phyloP scores from a whole-genome alignment of 2,797 vertebrate species.

The Diceros bicornis region DNA sequence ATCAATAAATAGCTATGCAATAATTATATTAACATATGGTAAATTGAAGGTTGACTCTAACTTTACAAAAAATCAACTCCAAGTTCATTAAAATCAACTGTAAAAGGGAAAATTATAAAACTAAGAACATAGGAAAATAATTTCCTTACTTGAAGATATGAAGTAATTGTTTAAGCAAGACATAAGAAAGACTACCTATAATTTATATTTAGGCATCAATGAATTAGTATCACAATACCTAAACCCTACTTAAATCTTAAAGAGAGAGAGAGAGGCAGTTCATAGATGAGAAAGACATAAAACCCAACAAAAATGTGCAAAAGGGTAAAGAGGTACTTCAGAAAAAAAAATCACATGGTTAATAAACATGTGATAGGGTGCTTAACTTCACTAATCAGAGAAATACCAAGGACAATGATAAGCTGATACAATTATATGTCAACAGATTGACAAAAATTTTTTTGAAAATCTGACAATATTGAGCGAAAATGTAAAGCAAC shows the following conservation, averaged over 20 bases:
- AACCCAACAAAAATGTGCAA: neutral
- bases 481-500: neutral
- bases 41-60: neutral
- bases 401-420: neutral
- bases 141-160: neutral
- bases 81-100: neutral
- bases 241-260: neutral
- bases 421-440: neutral
- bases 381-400: neutral
- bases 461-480: neutral
- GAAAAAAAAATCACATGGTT: neutral
- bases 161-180: neutral
- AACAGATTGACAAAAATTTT: neutral
- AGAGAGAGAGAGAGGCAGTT: neutral
- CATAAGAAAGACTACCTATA: neutral
- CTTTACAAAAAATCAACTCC: neutral
- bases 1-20: neutral
- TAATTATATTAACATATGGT: neutral
- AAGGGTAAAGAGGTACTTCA: neutral
- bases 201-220: neutral
- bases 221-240: neutral
- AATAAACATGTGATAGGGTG: neutral
- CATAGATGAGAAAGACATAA: neutral
- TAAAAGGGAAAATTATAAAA: slow-evolving; percentile 3
- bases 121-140: neutral